These are phyloP conservation scores for Drosophila miranda DNA, from an alignment of 1,140 invertebrate genomes.

Conservation along the genomic window DNA sequence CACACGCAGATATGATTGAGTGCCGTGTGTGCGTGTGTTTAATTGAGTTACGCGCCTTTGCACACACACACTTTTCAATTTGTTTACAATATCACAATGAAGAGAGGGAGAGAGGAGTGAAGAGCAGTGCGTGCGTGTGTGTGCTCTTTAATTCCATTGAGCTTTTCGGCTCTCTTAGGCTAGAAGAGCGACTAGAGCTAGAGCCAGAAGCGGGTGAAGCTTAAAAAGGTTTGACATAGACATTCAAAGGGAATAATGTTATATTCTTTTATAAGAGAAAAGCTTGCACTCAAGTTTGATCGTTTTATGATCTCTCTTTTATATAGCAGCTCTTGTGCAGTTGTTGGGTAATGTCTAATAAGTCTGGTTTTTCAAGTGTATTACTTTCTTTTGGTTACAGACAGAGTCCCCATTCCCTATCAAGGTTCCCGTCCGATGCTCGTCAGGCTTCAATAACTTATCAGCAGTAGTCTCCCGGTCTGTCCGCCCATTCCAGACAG, in stretches of 20 bases:
- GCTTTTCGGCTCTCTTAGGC: too few species aligned
- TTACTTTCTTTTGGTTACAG: conserved; percentile 22
- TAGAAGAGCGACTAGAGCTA: too few species aligned
- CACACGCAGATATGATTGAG: conserved; percentile 32
- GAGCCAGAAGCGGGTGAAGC: too few species aligned
- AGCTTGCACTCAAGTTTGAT: too few species aligned
- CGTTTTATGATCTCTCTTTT: too few species aligned
- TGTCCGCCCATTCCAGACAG: conserved; percentile 50
- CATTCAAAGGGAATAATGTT: too few species aligned
- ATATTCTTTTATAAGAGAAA: too few species aligned
- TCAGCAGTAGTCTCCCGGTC: conserved; percentile 23
- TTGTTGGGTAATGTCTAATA: background rate
- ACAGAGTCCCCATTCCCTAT: conserved; percentile 7
- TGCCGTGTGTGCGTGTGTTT: conserved; percentile 28
- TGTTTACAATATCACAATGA: conserved; percentile 40
- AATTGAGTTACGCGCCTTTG: conserved; percentile 47
- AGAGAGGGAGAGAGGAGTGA: conserved; percentile 4
- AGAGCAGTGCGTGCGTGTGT: background rate
- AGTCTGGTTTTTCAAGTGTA: background rate
- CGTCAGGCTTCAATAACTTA: conserved; percentile 54
- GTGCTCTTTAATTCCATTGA: conserved; percentile 3
- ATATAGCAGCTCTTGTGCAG: too few species aligned
- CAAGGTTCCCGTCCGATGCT: conserved; percentile 38
- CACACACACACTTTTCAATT: conserved; percentile 49
- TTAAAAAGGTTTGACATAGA: too few species aligned